Base-by-base conservation (phyloP, 2,888 invertebrate genomes). In the Colletes collaris region DNA sequence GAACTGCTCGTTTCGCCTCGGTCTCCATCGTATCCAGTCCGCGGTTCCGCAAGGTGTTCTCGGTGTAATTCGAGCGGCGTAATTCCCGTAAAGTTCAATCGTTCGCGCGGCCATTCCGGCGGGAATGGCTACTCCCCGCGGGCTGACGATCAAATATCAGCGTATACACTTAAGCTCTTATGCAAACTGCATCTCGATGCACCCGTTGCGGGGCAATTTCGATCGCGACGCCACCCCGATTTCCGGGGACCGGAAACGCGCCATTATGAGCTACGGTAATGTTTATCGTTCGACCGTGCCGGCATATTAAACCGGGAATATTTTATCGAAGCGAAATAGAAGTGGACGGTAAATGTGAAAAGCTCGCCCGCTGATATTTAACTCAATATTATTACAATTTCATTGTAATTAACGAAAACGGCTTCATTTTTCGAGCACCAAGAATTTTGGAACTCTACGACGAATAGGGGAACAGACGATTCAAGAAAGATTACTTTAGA, bases 81-180 rank as follows among this genome's bases (percentile, higher is more conserved):
- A 73, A 79, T 86, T 86, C 85, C 81, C 84, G 81, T 86, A 86
- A 86, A 86, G 76, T 81, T 80, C 76, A 86, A 86, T 83, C 81
- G 86, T 79, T 86, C 74, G 74, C 78, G 79, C 69, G 79, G 74
- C 73, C 70, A 72, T 84, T 86, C 52, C 55, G 55, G 50, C 65
- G 74, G 63, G 70, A 80, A 76, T 56, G 77, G 71, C 58, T 64
- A 66, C 64, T 55, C 72, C 64, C 83, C 59, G 65, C 73, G 64
- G 79, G 49, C 62, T 63, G 65, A 68, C 81, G 71, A 80, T 85
- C 86, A 83, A 78, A 83, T 77, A 83, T 81, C 72, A 75, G 49
- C 55, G 53, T 50, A 65, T 68, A 50, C 63, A 60, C 64, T 72
- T 46, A 73, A 60, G 50, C 53, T 49, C 65, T 75, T 79, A 81